Conservation (phyloP, 2,888 invertebrate genomes). For the Eupithecia vulgata region DNA sequence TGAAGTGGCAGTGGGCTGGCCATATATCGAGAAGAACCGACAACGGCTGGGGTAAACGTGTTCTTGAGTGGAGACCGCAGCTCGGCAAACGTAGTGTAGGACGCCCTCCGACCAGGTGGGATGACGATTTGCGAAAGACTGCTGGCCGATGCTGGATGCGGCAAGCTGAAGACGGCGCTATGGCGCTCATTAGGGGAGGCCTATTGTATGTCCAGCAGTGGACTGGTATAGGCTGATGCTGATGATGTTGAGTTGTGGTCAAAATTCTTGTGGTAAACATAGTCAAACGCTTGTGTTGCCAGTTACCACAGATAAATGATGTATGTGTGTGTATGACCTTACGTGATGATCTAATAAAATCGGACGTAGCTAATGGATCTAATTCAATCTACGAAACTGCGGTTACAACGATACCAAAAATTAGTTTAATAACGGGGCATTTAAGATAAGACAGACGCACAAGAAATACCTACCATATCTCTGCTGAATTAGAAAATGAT, state of each 20-base stretch:
- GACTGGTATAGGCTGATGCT: no score
- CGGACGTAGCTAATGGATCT: constrained; percentile 63
- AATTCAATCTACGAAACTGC: constrained; percentile 56
- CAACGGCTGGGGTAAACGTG: no score
- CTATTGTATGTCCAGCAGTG: no score
- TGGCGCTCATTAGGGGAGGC: no score
- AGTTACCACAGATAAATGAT: constrained; percentile 9
- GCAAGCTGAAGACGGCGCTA: no score
- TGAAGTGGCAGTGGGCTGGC: no score
- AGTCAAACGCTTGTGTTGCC: not conserved
- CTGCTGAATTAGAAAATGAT: not conserved
- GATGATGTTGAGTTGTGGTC: not conserved
- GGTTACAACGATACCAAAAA: constrained; percentile 27
- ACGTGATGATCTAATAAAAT: constrained; percentile 65
- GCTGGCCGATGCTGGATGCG: no score
- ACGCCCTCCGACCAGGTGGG: no score
- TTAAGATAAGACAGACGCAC: not conserved
- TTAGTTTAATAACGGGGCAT: constrained; percentile 15
- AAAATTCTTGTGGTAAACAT: not conserved
- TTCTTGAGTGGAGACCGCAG: no score
- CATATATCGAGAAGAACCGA: no score
- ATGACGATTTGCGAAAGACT: no score
- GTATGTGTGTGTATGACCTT: constrained; percentile 47
- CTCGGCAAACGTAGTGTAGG: no score
- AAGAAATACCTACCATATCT: not conserved